Evolutionary conservation across 2,113 vertebrate species (phyloP), one percentile per base, ranked within the genome.

Genomic region (Indicator maculatus): DNA sequence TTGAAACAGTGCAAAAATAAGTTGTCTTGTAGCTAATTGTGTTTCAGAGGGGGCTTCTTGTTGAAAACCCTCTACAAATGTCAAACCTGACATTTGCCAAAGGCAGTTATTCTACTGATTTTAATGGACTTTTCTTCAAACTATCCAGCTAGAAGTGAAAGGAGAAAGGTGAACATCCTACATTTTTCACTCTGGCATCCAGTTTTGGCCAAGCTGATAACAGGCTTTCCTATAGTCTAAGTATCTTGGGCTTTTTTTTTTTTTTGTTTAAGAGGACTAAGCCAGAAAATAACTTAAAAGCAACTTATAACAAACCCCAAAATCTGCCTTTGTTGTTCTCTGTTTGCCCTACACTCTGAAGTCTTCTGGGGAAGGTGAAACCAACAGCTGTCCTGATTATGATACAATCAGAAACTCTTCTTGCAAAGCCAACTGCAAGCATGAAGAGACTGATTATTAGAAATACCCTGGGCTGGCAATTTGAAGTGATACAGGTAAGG

Each of bases 311-410:
- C 45, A 73, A 78, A 74, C 36, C 0, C 31, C 85, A 91, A 94
- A 81, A 67, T 81, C 41, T 88, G 79, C 38, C 58, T 61, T 30
- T 9, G 31, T 23, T 80, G 61, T 50, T 86, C 60, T 78, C 71
- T 6, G 4, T 93, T 74, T 83, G 47, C 41, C 26, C 61, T 33
- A 59, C 14, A 52, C 26, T 44, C 67, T 59, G 71, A 80, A 95
- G 60, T 21, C 59, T 67, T 55, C 30, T 30, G 56, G 83, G 78
- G 26, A 83, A 88, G 65, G 72, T 77, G 76, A 96, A 93, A 55
- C 76, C 56, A 93, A 55, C 63, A 80, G 78, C 82, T 93, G 78
- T 83, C 67, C 72, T 95, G 82, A 81, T 59, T 85, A 13, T 72
- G 45, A 12, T 58, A 73, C 66, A 82, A 8, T 27, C 52, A 59